Evolutionary conservation across 2,888 invertebrate genomes (phyloP).

Genomic region (Andrena trimmerana): DNA sequence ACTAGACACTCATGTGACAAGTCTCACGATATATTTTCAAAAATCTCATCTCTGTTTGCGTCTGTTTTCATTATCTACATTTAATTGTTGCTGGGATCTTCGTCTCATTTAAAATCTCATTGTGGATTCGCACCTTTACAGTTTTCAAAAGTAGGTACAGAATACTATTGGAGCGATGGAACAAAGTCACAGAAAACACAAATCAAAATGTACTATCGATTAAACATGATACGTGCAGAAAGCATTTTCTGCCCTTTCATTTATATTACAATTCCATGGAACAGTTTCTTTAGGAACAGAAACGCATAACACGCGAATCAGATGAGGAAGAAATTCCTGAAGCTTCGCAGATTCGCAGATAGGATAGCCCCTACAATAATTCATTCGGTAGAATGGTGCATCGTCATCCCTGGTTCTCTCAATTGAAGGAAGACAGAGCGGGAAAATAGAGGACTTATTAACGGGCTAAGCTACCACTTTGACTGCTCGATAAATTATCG

Average conservation of each 20-base stretch:
- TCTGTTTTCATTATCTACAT: too few relatives aligned
- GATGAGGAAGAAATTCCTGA: conserved; percentile 52
- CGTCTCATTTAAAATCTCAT: too few relatives aligned
- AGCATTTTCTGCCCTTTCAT: conserved; percentile 29
- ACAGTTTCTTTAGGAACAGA: conserved; percentile 45
- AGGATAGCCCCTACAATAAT: conserved; percentile 75
- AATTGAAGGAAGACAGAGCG: conserved; percentile 35
- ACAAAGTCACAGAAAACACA: too few relatives aligned
- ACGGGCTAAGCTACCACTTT: conserved; percentile 74
- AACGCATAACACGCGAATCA: conserved; percentile 19
- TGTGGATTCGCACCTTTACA: too few relatives aligned
- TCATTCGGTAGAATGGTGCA: conserved; percentile 74
- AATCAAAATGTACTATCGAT: background rate
- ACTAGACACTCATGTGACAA: too few relatives aligned
- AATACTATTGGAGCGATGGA: too few relatives aligned
- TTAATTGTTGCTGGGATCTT: too few relatives aligned
- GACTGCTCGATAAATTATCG: conserved; percentile 77
- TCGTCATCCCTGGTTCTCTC: conserved; percentile 70
- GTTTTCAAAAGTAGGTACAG: too few relatives aligned
- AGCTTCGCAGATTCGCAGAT: conserved; percentile 76
- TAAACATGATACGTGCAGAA: background rate
- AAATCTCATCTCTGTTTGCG: too few relatives aligned
- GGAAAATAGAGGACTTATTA: conserved; percentile 72
- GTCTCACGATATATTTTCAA: too few relatives aligned
- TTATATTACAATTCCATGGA: conserved; percentile 13